Percentiles rank a stretch among this genome's conserved stretches.
phyloP scores from a whole-genome alignment of 1,140 invertebrate species.

The Oedothorax gibbosus region DNA sequence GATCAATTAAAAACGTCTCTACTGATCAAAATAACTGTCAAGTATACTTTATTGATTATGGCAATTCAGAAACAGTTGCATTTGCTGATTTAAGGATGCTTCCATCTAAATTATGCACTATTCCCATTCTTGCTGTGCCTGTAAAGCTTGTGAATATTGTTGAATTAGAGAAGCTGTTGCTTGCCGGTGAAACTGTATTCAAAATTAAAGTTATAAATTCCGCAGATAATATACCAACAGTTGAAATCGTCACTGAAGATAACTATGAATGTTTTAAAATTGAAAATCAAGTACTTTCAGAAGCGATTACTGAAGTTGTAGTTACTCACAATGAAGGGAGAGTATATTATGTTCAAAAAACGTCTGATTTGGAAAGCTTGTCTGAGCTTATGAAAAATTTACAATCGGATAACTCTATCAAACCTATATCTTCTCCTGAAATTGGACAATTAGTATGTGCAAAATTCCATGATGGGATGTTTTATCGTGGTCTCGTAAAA shows the following conservation, averaged over 20 bases:
- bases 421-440: neutral
- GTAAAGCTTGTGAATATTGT: slow-evolving; percentile 1
- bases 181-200: neutral
- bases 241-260: slow-evolving; percentile 7
- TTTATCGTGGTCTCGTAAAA: slow-evolving; percentile 19
- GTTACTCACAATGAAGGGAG: neutral
- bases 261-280: neutral
- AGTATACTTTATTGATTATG: slow-evolving; percentile 36
- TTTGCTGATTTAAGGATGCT: slow-evolving; percentile 8
- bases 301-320: neutral
- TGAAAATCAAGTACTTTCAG: neutral
- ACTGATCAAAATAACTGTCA: neutral
- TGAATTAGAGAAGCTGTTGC: neutral
- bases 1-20: neutral
- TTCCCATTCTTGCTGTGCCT: slow-evolving; percentile 13
- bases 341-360: slow-evolving; percentile 21
- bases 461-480: slow-evolving; percentile 1
- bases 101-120: neutral
- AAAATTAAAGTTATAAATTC: neutral
- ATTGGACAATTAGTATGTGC: slow-evolving; percentile 9
- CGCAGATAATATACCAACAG: neutral
- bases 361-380: slow-evolving; percentile 5
- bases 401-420: neutral
- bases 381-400: neutral
- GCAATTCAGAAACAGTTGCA: neutral